Evolutionary conservation across 2,113 vertebrate genomes (phyloP), one percentile per base, ranked within the genome.

Genomic region (Eurystomus gularis): DNA sequence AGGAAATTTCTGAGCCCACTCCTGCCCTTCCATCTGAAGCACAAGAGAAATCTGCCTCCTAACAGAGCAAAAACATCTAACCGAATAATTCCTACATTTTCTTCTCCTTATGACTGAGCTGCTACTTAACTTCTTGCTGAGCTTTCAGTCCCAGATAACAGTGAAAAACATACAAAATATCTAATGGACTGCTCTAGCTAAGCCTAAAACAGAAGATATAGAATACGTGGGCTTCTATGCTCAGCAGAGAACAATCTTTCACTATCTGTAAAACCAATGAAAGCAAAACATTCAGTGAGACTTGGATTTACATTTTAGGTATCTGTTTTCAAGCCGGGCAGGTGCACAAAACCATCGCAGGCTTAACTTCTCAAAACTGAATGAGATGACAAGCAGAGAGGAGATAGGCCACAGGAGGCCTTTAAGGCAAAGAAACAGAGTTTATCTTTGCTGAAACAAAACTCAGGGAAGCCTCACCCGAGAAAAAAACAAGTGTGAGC

Each of bases 141-240:
- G 49, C 48, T 72, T 82, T 85, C 70, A 84, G 39, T 35, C 39
- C 14, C 57, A 58, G 14, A 6, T 13, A 90, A 69, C 17, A 76
- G 35, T 37, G 25, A 40, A 88, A 83, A 91, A 83, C 18, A 49
- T 8, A 65, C 10, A 66, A 58, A 72, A 72, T 39, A 58, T 51
- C 65, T 88, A 70, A 88, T 4, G 17, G 24, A 28, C 24, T 87
- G 52, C 40, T 33, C 55, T 1, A 82, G 33, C 21, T 71, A 62
- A 93, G 16, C 42, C 61, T 57, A 90, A 90, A 83, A 39, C 8
- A 77, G 40, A 87, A 82, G 10, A 72, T 11, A 42, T 0, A 61
- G 21, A 65, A 20, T 13, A 66, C 1, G 0, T 1, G 2, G 31
- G 31, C n/a, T 69, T 70, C 76, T 31, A 2, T 3, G 15, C 42